Percentiles rank a stretch among this genome's conserved stretches.
Evolutionary conservation across 64 coral and sea anemone genomes (phyloP).

Genomic region (Porites lutea): DNA sequence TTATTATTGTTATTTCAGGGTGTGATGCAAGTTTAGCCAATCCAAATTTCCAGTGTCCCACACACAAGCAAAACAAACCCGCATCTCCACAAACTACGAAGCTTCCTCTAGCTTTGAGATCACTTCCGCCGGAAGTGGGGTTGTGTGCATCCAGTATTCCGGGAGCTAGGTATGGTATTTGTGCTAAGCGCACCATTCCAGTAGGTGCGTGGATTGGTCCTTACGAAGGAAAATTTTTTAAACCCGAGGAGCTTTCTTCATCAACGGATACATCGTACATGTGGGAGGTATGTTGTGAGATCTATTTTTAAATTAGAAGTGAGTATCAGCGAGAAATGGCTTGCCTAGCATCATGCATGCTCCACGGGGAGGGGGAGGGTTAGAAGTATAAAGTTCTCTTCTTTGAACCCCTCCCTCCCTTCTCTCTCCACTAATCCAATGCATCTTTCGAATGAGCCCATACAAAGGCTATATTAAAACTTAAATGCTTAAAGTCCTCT

Average conservation of each 20-base stretch:
- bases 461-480: too few relatives aligned
- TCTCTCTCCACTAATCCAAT: too few relatives aligned
- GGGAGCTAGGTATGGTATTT: conserved; percentile 38
- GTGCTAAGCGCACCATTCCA: conserved; percentile 67
- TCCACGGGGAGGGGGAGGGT: too few relatives aligned
- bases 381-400: too few relatives aligned
- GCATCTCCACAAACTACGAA: background rate
- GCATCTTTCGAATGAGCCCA: too few relatives aligned
- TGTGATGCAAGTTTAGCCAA: conserved; percentile 18
- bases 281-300: conserved; percentile 59
- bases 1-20: conserved; percentile 2
- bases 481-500: too few relatives aligned
- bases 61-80: background rate
- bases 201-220: conserved; percentile 71
- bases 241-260: conserved; percentile 43
- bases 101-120: conserved; percentile 34
- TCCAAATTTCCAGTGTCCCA: conserved; percentile 4
- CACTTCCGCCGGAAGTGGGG: conserved; percentile 62
- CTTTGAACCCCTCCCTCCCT: too few relatives aligned
- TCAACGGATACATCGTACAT: conserved; percentile 29
- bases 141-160: conserved; percentile 62
- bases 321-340: too few relatives aligned
- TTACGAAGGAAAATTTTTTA: conserved; percentile 62
- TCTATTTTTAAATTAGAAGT: too few relatives aligned
- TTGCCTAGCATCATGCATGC: too few relatives aligned